phyloP scores from a whole-genome alignment of 2,797 vertebrate species.

The Paramormyrops hopkinsi region DNA sequence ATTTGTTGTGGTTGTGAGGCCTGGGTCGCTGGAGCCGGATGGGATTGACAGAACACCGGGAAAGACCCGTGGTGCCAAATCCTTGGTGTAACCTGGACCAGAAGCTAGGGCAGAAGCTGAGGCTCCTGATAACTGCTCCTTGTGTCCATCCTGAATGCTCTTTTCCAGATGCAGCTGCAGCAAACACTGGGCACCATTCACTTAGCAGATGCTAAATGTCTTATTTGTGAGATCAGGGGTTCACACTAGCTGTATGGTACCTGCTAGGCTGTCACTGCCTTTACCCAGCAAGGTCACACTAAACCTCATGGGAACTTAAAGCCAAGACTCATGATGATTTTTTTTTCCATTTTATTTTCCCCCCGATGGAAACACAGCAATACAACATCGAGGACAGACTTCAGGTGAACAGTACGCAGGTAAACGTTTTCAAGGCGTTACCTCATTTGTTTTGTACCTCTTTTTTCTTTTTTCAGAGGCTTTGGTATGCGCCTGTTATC shows the following conservation, averaged over 20 bases:
- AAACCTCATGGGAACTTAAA: neutral
- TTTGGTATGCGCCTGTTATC: neutral
- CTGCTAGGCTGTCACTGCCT: neutral
- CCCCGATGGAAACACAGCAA: constrained; percentile 1
- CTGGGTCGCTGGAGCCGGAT: neutral
- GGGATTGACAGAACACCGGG: neutral
- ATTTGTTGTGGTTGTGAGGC: neutral
- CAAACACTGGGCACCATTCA: neutral
- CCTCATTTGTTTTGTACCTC: constrained; percentile 53
- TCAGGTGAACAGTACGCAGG: constrained; percentile 11
- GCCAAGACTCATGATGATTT: neutral
- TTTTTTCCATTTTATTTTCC: neutral
- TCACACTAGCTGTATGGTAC: neutral
- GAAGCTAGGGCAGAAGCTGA: neutral
- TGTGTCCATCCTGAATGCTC: neutral
- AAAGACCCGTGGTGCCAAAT: neutral
- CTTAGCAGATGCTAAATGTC: neutral
- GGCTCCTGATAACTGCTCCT: neutral
- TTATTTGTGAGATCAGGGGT: neutral
- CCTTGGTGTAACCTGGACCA: neutral
- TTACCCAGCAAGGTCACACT: neutral
- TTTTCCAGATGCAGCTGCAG: neutral
- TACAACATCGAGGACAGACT: neutral
- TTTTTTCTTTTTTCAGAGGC: neutral
- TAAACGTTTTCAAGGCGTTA: constrained; percentile 25